Base-by-base conservation (phyloP, 2,888 invertebrate species). In the Caenorhabditis sulstoni region DNA sequence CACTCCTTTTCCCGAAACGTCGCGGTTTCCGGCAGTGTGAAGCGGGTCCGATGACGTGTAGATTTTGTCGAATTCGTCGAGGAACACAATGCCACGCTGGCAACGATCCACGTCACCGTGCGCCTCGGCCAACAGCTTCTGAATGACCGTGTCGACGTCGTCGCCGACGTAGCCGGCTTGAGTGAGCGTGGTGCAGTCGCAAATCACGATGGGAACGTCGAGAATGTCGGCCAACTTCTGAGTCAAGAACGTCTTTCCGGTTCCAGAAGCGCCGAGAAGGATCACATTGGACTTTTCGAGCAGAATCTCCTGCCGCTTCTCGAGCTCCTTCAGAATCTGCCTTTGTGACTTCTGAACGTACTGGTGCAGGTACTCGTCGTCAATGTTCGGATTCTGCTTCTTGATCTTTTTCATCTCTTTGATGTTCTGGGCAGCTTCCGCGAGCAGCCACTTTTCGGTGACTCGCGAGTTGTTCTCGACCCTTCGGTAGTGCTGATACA, bases 111-210 rank as follows among this genome's bases (percentile, higher is more conserved):
- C 96, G 89, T 95, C 95, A 91, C 96, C 97, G 91, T 96, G 96
- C 41, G 97, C 97, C 14, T 98, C 89, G 5, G 70, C 68, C 37
- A 86, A 62, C 47, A 86, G 67, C 74, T 85, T 96, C 92, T 98
- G 97, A 90, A 96, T 96, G 35, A 87, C 84, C 0, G 79, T 81
- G 23, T 87, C 87, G 29, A 82, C 87, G 45, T 87, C 87, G 92
- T 99, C 98, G 88, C 98, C 97, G 91, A 99, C 99, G 92, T 99
- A 98, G n/a, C 99, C 99, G 8, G 99, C 98, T 91, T 96, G 96
- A 12, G 96, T 96, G 44, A 96, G 92, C 12, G 96, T 96, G 23
- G 96, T 96, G 92, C 98, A 98, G 92, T 99, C 98, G 92, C 97
- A 97, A 90, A 97, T 97, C 37, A 97, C 81, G 92, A 98, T 98